phyloP scores from a whole-genome alignment of 2,888 invertebrate genomes.

The Hipparchia semele region DNA sequence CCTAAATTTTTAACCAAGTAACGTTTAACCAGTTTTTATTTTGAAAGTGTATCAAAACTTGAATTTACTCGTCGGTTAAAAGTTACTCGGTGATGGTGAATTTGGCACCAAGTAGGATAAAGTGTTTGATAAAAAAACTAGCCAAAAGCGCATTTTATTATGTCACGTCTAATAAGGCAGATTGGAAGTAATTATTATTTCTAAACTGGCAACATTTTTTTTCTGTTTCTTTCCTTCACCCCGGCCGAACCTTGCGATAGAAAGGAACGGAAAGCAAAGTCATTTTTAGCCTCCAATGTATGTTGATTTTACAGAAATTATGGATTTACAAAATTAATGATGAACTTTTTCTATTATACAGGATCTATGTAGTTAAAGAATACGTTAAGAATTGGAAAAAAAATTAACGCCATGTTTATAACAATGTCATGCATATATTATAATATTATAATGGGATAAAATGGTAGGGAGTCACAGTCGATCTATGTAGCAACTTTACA shows the following conservation, averaged over 20 bases:
- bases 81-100: background rate
- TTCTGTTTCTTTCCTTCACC: slow-evolving; percentile 36
- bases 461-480: slow-evolving; percentile 16
- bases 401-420: slow-evolving; percentile 4
- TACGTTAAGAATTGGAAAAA: background rate
- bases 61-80: too few relatives aligned
- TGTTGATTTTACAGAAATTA: slow-evolving; percentile 14
- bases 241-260: background rate
- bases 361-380: background rate
- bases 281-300: background rate
- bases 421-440: slow-evolving; percentile 7
- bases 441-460: slow-evolving; percentile 2
- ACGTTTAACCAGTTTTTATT: too few relatives aligned
- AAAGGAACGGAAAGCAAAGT: slow-evolving; percentile 12
- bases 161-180: background rate
- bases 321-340: slow-evolving; percentile 14
- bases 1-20: too few relatives aligned
- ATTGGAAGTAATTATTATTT: slow-evolving; percentile 3
- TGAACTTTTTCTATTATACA: slow-evolving; percentile 10
- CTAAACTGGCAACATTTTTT: slow-evolving; percentile 8
- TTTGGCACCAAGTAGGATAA: background rate
- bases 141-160: too few relatives aligned
- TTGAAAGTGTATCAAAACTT: too few relatives aligned
- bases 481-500: slow-evolving; percentile 12
- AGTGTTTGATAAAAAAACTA: too few relatives aligned